These are phyloP conservation scores for Mythimna lalbum DNA, from an alignment of 2,888 invertebrate species.

Conservation along the genomic window DNA sequence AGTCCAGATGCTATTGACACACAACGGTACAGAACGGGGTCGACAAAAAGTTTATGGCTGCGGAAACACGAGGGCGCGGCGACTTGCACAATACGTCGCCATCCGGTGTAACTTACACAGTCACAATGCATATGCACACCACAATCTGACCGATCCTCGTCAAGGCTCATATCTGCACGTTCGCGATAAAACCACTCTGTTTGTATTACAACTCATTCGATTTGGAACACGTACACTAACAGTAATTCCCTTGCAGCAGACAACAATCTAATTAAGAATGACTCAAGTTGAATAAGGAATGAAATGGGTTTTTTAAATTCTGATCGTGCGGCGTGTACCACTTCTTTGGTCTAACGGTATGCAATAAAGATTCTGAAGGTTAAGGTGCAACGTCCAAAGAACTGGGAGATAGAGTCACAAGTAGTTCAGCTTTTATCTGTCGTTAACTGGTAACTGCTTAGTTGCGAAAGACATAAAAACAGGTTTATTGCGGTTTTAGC, in stretches of 20 bases:
- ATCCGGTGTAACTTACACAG: constrained; percentile 74
- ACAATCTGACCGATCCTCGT: constrained; percentile 58
- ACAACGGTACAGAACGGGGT: constrained; percentile 45
- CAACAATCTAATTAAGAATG: constrained; percentile 76
- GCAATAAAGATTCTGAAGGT: constrained; percentile 64
- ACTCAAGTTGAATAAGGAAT: constrained; percentile 73
- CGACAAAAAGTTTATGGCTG: constrained; percentile 60
- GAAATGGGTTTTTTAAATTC: constrained; percentile 76
- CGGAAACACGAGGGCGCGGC: constrained; percentile 79
- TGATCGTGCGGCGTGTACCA: constrained; percentile 65
- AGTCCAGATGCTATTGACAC: constrained; percentile 39
- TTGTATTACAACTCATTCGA: constrained; percentile 68
- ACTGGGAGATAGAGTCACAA: constrained; percentile 35
- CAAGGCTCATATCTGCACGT: constrained; percentile 70
- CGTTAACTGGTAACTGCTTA: constrained; percentile 23
- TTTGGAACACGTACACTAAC: constrained; percentile 69
- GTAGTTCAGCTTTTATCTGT: constrained; percentile 29
- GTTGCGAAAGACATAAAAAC: constrained; percentile 5
- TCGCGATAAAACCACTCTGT: constrained; percentile 68
- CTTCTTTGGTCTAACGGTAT: constrained; percentile 74
- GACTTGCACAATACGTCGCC: constrained; percentile 77
- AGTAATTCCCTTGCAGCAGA: constrained; percentile 62
- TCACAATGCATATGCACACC: constrained; percentile 63
- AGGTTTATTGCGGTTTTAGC: constrained; percentile 26
- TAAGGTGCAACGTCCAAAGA: constrained; percentile 52